These are phyloP conservation scores for Planococcus citri DNA, from an alignment of 1,140 invertebrate genomes.

Conservation along the genomic window DNA sequence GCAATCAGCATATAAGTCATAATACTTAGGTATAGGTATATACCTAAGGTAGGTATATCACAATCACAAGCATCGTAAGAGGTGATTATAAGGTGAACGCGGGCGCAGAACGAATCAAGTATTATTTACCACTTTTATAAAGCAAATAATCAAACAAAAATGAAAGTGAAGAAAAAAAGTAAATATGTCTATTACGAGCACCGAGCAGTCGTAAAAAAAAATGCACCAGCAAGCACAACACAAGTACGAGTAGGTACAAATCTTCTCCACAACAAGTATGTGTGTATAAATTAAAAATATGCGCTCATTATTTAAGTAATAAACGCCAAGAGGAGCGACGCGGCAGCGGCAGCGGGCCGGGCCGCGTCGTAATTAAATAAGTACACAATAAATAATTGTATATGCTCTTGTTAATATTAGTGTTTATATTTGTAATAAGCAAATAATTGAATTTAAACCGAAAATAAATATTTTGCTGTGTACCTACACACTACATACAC, in stretches of 20 bases:
- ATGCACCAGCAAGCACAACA: neutral
- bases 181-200: constrained; percentile 1
- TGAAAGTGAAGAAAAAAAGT: constrained; percentile 4
- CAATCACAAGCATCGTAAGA: too few relatives aligned
- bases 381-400: constrained; percentile 8
- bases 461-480: constrained; percentile 4
- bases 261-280: too few relatives aligned
- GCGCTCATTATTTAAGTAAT: neutral
- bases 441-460: constrained; percentile 8
- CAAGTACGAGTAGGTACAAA: too few relatives aligned
- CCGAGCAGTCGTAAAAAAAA: neutral
- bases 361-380: neutral
- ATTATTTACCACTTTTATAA: constrained; percentile 1
- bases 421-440: neutral
- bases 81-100: too few relatives aligned
- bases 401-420: neutral
- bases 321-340: too few relatives aligned
- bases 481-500: neutral
- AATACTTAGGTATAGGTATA: too few relatives aligned
- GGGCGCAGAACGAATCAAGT: neutral
- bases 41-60: too few relatives aligned
- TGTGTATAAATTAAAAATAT: neutral
- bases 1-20: too few relatives aligned
- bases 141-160: constrained; percentile 8
- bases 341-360: too few relatives aligned